Evolutionary conservation across 2,888 invertebrate species (phyloP), one percentile per base, ranked within the genome.

Genomic region (Ennomos fuscantarius): DNA sequence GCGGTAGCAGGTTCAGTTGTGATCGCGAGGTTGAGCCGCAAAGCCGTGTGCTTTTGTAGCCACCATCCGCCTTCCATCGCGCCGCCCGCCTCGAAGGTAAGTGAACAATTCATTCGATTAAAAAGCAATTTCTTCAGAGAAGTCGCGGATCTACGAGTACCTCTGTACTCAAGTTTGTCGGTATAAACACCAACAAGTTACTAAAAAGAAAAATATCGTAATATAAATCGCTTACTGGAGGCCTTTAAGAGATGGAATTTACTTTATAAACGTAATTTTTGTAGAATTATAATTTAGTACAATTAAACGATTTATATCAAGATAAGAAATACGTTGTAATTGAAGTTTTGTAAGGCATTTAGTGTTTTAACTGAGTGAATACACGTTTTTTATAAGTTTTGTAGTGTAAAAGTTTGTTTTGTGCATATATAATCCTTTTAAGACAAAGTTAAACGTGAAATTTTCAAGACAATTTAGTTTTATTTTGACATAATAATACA

Each of bases 81-180:
- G 72, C 76, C 72, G 52, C 69, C 83, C 78, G 86, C 87, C 84
- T 83, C 75, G 78, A 79, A 78, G 90, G 92, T 89, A 89, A 92
- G 92, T 88, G 78, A 84, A 83, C 73, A 79, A 81, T 87, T 89
- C 76, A 91, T 90, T 89, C 79, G 84, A 90, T 92, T 91, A 90
- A 89, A 89, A 91, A 89, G 87, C 89, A 91, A 91, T 91, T 86
- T 89, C 82, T 84, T 73, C 76, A 68, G 80, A 80, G 78, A 79
- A 82, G 76, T 82, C 72, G 71, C 60, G 74, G 71, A 76, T 49
- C 45, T 40, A 40, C 49, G 40, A 39, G 44, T 46, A 60, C 62
- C 53, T 10, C 1, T 24, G 6, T 24, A 3, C 24, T 24, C 24
- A 24, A 24, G 24, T 24, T 24, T 24, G 43, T 72, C 74, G 66